Base-by-base conservation (phyloP, 2,797 vertebrate genomes). In the Xenops minutus region DNA sequence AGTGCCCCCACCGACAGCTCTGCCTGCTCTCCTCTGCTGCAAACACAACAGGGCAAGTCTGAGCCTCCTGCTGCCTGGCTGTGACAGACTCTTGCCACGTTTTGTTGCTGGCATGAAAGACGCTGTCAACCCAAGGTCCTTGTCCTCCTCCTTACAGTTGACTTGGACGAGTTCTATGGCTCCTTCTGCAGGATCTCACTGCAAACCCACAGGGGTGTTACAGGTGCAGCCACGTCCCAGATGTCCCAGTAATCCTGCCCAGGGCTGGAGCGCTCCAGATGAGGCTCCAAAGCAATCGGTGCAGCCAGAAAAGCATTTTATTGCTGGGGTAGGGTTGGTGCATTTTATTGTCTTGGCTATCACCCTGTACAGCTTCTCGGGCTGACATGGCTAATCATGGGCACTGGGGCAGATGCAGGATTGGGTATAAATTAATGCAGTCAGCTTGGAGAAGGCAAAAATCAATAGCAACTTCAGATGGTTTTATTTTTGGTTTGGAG, bases 331-430 rank as follows among this genome's bases (percentile, higher is more conserved):
- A 81, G 14, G 51, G 52, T 37, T 67, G 51, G 84, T 95, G 26
- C 78, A 73, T 84, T 97, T 96, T 84, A 95, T 91, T 92, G 52
- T 56, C 84, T 89, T 89, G 88, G 71, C 84, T 91, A 62, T 56
- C 56, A 67, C 80, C 3, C 14, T 79, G 81, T 85, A 78, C 75
- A 85, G 81, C 23, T 93, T 92, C 95, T 93, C 59, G 72, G 59
- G 24, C 58, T 84, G 76, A 88, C 72, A 32, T 71, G 72, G 48
- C 93, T 93, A 85, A 85, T 95, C 74, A 49, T 58, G 36, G 73
- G 64, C 93, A 86, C 78, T 77, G 48, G 59, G 59, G 46, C 30
- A 66, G 44, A 46, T 34, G 49, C 24, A 44, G 46, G 30, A 29
- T 13, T 83, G 20, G 48, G 44, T 85, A 41, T 59, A 78, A 75